Percentiles rank a stretch among this genome's conserved stretches.
phyloP scores from a whole-genome alignment of 2,888 invertebrate species.

The Conus canariensis region DNA sequence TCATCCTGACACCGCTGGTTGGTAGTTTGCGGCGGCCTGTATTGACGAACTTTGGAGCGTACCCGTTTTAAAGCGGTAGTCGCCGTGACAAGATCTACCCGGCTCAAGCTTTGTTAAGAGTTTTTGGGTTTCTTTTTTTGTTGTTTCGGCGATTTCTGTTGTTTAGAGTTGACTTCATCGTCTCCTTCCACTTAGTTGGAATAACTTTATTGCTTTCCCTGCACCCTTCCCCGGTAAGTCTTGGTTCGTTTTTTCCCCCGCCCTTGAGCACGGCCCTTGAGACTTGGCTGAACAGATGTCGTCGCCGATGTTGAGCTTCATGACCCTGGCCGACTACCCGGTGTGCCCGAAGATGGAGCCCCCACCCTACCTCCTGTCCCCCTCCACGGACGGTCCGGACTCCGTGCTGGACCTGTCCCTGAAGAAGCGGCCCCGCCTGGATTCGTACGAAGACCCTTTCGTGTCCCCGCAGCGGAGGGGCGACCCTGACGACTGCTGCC shows the following conservation, averaged over 20 bases:
- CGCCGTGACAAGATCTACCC: not conserved
- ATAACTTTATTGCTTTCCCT: too few species aligned
- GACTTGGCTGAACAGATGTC: not conserved
- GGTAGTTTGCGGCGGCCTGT: not conserved
- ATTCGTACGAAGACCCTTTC: conserved; percentile 47
- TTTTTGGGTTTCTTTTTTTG: too few species aligned
- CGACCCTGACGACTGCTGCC: not conserved
- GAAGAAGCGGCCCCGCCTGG: conserved; percentile 54
- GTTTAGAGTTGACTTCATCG: too few species aligned
- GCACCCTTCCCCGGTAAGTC: too few species aligned
- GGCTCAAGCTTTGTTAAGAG: too few species aligned
- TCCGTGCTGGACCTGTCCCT: conserved; percentile 61
- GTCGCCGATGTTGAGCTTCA: conserved; percentile 23
- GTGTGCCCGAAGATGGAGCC: conserved; percentile 25
- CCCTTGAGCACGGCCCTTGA: too few species aligned
- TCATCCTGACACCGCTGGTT: not conserved
- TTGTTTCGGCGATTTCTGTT: too few species aligned
- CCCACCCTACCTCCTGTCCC: conserved; percentile 13
- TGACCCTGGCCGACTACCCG: conserved; percentile 37
- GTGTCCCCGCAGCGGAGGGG: not conserved
- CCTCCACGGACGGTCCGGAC: conserved; percentile 30
- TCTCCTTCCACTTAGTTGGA: too few species aligned
- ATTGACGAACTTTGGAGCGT: too few species aligned
- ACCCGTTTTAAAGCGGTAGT: not conserved
- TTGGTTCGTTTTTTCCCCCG: too few species aligned